Evolutionary conservation across 2,888 invertebrate species (phyloP).

Genomic region (Brenthis daphne): DNA sequence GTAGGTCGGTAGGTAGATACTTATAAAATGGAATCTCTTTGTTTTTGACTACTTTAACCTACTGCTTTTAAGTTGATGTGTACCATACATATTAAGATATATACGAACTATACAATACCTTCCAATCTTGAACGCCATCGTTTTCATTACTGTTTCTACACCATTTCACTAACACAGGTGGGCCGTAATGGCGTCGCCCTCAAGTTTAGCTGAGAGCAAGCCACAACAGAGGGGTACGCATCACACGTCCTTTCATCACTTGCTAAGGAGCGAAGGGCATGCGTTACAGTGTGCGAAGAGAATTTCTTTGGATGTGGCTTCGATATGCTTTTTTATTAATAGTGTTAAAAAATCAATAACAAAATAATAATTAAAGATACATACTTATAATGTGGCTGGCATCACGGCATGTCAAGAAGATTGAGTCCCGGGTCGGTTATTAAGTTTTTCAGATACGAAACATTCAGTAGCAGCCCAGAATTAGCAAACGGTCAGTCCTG

Average conservation of each 20-base stretch:
- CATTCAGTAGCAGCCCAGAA: too few species aligned
- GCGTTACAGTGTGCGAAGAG: conserved; percentile 43
- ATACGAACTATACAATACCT: conserved; percentile 20
- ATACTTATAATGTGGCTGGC: too few species aligned
- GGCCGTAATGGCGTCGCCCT: conserved; percentile 42
- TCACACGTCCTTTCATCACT: conserved; percentile 77
- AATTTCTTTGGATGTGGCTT: conserved; percentile 49
- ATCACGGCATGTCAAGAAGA: too few species aligned
- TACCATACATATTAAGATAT: not conserved
- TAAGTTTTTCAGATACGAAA: too few species aligned
- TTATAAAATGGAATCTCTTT: not conserved
- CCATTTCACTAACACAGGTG: conserved; percentile 57
- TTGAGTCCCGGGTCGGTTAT: too few species aligned
- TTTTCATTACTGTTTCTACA: conserved; percentile 46
- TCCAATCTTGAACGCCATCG: conserved; percentile 27
- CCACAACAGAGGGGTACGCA: conserved; percentile 69
- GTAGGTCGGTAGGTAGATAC: too few species aligned
- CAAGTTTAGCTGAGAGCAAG: conserved; percentile 43
- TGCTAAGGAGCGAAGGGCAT: conserved; percentile 69
- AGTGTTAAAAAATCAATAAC: not conserved
- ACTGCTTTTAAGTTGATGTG: not conserved
- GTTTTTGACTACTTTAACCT: not conserved
- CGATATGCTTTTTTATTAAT: not conserved
- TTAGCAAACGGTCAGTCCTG: too few species aligned
- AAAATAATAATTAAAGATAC: too few species aligned